phyloP scores from a whole-genome alignment of 2,113 vertebrate species.

The Electrona antarctica region DNA sequence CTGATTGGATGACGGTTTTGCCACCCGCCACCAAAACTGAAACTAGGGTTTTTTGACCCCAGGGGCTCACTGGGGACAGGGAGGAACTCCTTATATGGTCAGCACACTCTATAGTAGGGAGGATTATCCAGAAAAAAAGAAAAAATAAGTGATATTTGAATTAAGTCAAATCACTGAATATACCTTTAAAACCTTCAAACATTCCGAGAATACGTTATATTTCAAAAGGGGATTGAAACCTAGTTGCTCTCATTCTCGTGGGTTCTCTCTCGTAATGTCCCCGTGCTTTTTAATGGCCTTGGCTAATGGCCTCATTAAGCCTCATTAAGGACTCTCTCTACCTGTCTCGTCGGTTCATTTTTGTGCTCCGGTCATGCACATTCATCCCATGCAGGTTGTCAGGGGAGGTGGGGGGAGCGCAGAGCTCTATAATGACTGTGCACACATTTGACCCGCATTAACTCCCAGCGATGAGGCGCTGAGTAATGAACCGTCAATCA shows the following conservation, averaged over 20 bases:
- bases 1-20: too few relatives aligned
- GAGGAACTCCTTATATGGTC: too few relatives aligned
- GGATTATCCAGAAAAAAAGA: too few relatives aligned
- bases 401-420: slow-evolving; percentile 21
- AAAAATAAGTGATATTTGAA: too few relatives aligned
- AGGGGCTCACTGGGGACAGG: too few relatives aligned
- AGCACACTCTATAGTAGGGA: too few relatives aligned
- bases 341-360: slow-evolving; percentile 61
- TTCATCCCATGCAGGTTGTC: slow-evolving; percentile 51
- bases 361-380: slow-evolving; percentile 52
- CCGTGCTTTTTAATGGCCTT: slow-evolving; percentile 51
- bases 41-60: too few relatives aligned
- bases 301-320: slow-evolving; percentile 59
- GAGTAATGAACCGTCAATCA: neutral
- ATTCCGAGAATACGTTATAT: slow-evolving; percentile 24
- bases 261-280: slow-evolving; percentile 30
- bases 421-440: slow-evolving; percentile 31
- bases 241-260: slow-evolving; percentile 33
- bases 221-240: slow-evolving; percentile 19
- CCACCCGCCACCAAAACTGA: too few relatives aligned
- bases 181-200: slow-evolving; percentile 1
- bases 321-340: slow-evolving; percentile 46
- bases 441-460: slow-evolving; percentile 29
- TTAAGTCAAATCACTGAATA: too few relatives aligned
- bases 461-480: slow-evolving; percentile 30